These are phyloP conservation scores for Ctenomys sociabilis DNA, from an alignment of 2,113 vertebrate species.

Conservation along the genomic window DNA sequence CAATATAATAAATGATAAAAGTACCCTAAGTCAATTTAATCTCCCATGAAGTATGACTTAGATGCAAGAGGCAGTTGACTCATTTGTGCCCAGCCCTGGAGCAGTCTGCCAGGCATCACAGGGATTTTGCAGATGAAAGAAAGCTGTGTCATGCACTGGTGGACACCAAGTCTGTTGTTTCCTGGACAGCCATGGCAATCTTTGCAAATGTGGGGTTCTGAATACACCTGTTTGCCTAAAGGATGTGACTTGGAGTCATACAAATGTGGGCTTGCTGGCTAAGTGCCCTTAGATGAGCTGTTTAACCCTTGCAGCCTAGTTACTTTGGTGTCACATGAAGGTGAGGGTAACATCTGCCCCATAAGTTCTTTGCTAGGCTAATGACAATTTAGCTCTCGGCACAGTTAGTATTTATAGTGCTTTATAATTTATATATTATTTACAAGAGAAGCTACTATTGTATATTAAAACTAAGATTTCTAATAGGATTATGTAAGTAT, in stretches of 20 bases:
- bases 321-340: not conserved
- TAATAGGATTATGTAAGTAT: not conserved
- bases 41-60: not conserved
- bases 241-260: not conserved
- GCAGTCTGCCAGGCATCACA: not conserved
- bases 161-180: not conserved
- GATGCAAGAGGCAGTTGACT: not conserved
- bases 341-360: not conserved
- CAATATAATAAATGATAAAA: not conserved
- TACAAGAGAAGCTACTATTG: not conserved
- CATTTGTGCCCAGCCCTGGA: not conserved
- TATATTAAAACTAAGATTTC: not conserved
- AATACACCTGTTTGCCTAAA: not conserved
- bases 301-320: not conserved
- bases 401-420: not conserved
- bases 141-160: not conserved
- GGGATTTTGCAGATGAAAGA: not conserved
- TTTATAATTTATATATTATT: too few species aligned
- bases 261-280: not conserved
- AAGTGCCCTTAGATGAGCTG: not conserved
- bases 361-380: not conserved
- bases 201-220: not conserved
- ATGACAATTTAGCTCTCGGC: not conserved
- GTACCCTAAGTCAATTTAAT: not conserved
- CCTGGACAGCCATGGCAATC: not conserved